Evolutionary conservation across 1,140 invertebrate species (phyloP).

Genomic region (Polypedilum vanderplanki): DNA sequence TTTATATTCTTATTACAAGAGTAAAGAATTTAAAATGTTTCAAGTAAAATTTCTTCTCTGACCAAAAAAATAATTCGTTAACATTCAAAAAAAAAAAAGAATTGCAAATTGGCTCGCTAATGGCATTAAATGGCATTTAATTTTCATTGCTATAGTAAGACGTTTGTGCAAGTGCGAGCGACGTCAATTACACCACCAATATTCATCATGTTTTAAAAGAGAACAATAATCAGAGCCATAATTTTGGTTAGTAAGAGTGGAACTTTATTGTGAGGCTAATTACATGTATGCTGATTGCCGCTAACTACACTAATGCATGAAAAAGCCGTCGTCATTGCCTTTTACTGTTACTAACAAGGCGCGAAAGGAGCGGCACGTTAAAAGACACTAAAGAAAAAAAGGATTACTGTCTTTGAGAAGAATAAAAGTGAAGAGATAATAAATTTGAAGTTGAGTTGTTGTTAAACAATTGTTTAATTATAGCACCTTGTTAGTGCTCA

Average conservation of each 20-base stretch:
- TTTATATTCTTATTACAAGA: no score
- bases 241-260: not conserved
- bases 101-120: not conserved
- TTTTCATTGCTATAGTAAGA: no score
- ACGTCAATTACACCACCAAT: not conserved
- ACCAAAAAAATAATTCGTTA: not conserved
- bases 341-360: not conserved
- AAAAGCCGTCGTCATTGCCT: not conserved
- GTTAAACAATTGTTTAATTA: no score
- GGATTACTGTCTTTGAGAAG: not conserved
- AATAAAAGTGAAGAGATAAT: not conserved
- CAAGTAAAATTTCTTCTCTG: not conserved
- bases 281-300: not conserved
- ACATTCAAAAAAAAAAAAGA: not conserved
- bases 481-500: no score
- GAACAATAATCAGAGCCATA: constrained; percentile 5
- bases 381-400: not conserved
- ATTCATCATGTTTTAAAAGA: not conserved
- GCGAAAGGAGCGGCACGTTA: not conserved
- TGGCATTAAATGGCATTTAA: not conserved
- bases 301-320: not conserved
- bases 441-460: no score
- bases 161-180: not conserved
- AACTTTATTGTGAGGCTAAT: no score
- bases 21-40: not conserved